Evolutionary conservation across 2,797 vertebrate genomes (phyloP).

Genomic region (Acanthurus leucopareius): DNA sequence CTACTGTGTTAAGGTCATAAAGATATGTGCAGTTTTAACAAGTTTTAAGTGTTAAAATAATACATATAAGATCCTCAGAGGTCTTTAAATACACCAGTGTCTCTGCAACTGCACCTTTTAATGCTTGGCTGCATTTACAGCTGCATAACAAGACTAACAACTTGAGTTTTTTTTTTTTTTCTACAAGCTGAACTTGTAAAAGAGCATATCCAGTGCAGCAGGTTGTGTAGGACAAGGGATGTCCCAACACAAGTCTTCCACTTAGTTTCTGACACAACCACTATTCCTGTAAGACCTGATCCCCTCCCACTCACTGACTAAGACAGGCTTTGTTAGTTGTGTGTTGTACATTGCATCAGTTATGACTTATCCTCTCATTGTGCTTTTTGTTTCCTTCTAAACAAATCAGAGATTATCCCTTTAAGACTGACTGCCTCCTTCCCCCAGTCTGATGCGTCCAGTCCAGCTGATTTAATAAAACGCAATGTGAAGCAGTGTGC

Average conservation of each 20-base stretch:
- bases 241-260: constrained; percentile 62
- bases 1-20: not conserved
- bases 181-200: constrained; percentile 38
- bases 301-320: constrained; percentile 77
- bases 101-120: not conserved
- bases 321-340: constrained; percentile 77
- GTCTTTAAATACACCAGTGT: not conserved
- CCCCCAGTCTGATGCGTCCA: constrained; percentile 31
- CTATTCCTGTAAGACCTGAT: constrained; percentile 85
- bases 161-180: constrained; percentile 30
- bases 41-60: not conserved
- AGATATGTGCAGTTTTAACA: not conserved
- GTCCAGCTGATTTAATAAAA: constrained; percentile 32
- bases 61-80: not conserved
- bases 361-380: constrained; percentile 79
- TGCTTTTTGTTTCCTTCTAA: constrained; percentile 65
- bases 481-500: constrained; percentile 8
- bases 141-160: constrained; percentile 63
- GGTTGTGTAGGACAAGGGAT: constrained; percentile 75
- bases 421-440: constrained; percentile 49
- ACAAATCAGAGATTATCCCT: constrained; percentile 72
- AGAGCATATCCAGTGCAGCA: constrained; percentile 75
- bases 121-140: constrained; percentile 37
- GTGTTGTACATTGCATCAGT: constrained; percentile 77
- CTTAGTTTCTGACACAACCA: constrained; percentile 60